Conservation (phyloP, 2,888 invertebrate species). For the Patella caerulea region DNA sequence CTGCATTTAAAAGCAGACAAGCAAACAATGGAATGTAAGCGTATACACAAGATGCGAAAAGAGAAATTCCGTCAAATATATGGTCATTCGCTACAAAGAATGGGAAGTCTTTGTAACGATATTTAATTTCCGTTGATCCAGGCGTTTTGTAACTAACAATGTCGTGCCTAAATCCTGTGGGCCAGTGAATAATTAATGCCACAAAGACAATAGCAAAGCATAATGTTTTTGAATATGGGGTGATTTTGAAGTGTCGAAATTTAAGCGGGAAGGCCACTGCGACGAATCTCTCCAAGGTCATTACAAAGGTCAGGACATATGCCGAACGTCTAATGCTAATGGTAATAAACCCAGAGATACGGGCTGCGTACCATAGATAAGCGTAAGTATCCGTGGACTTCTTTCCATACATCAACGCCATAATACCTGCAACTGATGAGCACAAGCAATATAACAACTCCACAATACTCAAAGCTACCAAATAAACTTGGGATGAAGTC, state of each 20-base stretch:
- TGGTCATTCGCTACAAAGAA: neutral
- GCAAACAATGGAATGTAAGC: neutral
- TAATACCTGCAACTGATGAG: neutral
- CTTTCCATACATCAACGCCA: neutral
- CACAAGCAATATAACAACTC: neutral
- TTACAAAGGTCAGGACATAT: neutral
- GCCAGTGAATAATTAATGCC: neutral
- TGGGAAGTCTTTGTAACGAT: neutral
- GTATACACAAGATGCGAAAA: neutral
- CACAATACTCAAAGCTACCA: neutral
- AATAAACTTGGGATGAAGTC: neutral
- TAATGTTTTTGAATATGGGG: neutral
- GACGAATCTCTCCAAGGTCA: neutral
- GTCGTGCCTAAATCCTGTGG: neutral
- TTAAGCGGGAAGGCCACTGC: neutral
- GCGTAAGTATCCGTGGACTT: neutral
- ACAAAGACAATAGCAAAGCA: neutral
- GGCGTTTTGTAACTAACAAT: neutral
- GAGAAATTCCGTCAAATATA: neutral
- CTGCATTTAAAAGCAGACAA: neutral
- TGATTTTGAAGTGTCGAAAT: neutral
- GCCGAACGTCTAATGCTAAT: neutral
- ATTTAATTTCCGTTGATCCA: neutral
- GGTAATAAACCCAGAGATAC: neutral
- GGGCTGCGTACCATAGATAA: neutral